Percentiles rank a stretch among this genome's conserved stretches.
These are phyloP conservation scores for Apostichopus japonicus DNA, from an alignment of 35 echinoderm and acorn worm species.

Conservation along the genomic window DNA sequence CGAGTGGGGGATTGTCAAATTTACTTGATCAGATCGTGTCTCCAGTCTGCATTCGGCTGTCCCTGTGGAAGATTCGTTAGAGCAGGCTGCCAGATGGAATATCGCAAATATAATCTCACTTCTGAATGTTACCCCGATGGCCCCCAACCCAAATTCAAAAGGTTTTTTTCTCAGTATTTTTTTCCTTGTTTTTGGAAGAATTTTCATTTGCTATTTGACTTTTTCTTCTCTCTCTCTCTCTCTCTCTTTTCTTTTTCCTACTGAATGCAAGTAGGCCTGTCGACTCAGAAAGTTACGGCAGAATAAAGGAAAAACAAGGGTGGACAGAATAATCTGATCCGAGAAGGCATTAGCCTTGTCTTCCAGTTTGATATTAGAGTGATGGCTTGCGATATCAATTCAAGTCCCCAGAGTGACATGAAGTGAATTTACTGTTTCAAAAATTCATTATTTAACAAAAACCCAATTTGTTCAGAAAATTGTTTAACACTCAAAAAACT, in stretches of 20 bases:
- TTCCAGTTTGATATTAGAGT: constrained; percentile 16
- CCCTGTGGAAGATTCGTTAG: constrained; percentile 20
- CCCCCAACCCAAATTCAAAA: constrained; percentile 30
- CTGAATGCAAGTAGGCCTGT: constrained; percentile 43
- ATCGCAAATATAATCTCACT: constrained; percentile 54
- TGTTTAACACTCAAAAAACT: constrained; percentile 59
- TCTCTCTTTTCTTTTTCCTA: constrained; percentile 10
- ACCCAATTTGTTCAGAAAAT: constrained; percentile 61
- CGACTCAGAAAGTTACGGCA: constrained; percentile 15
- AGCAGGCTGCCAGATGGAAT: constrained; percentile 57
- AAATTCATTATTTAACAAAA: constrained; percentile 59
- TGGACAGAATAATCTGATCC: constrained; percentile 44
- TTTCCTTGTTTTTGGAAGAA: background rate
- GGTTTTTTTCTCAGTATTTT: background rate
- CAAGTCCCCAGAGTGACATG: constrained; percentile 49
- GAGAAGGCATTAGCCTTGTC: constrained; percentile 48
- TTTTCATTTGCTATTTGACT: constrained; percentile 21
- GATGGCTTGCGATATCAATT: constrained; percentile 46
- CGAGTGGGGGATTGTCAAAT: constrained; percentile 60
- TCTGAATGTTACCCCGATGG: constrained; percentile 17
- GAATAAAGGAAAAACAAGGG: constrained; percentile 22
- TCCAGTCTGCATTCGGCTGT: constrained; percentile 30
- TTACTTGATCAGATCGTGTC: constrained; percentile 48
- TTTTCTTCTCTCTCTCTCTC: background rate
- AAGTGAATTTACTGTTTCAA: constrained; percentile 59